phyloP scores from a whole-genome alignment of 1,140 invertebrate genomes.

The Platorchestia sp. region DNA sequence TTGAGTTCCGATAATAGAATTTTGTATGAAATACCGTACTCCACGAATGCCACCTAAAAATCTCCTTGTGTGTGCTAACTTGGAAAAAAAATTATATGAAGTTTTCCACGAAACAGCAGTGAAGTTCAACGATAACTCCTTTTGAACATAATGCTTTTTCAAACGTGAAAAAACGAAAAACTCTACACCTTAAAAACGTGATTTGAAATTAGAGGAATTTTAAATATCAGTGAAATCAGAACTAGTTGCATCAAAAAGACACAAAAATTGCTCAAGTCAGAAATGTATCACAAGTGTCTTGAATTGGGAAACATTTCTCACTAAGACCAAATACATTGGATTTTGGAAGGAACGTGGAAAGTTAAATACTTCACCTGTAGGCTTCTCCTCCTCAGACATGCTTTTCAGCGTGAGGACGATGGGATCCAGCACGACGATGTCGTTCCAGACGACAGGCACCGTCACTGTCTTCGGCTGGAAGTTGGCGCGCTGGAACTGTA shows the following conservation, averaged over 20 bases:
- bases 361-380: background rate
- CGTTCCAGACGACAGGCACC: constrained; percentile 29
- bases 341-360: too few species aligned
- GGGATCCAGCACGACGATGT: constrained; percentile 18
- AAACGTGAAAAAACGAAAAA: background rate
- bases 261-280: background rate
- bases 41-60: background rate
- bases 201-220: background rate
- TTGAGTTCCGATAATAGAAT: background rate
- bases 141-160: background rate
- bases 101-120: background rate
- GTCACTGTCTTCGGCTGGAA: constrained; percentile 77
- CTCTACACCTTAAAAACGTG: background rate
- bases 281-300: too few species aligned
- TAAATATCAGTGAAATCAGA: background rate
- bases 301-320: too few species aligned
- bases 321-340: too few species aligned
- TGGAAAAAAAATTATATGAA: background rate
- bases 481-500: constrained; percentile 95
- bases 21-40: background rate
- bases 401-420: constrained; percentile 24
- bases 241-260: background rate
- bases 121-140: background rate
- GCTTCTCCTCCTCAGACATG: constrained; percentile 20
- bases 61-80: background rate